Evolutionary conservation across 2,113 vertebrate species (phyloP).

Genomic region (Sinocyclocheilus anophthalmus): DNA sequence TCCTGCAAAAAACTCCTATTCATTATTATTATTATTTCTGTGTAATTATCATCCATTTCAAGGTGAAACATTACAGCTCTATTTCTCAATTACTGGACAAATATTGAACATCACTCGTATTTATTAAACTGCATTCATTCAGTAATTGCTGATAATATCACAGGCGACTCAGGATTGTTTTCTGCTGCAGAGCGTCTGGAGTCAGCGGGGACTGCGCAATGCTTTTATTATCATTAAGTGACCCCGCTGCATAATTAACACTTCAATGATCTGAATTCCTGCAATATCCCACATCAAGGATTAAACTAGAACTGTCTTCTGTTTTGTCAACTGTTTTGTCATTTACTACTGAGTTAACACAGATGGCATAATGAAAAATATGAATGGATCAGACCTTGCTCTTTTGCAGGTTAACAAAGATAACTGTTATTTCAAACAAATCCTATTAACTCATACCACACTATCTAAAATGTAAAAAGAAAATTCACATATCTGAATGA

Average conservation of each 20-base stretch:
- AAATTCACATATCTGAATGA: background rate
- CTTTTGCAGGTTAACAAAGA: background rate
- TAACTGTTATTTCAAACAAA: background rate
- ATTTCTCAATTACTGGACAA: slow-evolving; percentile 19
- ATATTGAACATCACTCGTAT: slow-evolving; percentile 29
- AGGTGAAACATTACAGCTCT: background rate
- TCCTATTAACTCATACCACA: background rate
- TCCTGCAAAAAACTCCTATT: background rate
- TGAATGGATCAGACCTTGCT: background rate
- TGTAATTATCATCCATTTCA: slow-evolving; percentile 56
- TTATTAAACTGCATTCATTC: slow-evolving; percentile 16
- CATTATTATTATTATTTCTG: slow-evolving; percentile 22
- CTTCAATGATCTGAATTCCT: background rate
- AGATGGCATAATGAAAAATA: background rate
- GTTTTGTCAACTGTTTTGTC: too few relatives aligned
- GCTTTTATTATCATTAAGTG: slow-evolving; percentile 23
- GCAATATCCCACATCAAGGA: background rate
- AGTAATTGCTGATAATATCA: slow-evolving; percentile 38
- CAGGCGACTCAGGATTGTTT: slow-evolving; percentile 9
- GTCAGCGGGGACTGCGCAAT: background rate
- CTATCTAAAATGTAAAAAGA: background rate
- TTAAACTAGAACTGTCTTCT: background rate
- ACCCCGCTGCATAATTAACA: background rate
- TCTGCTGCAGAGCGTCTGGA: background rate
- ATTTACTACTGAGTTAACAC: background rate